These are phyloP conservation scores for Amiota minor DNA, from an alignment of 2,888 invertebrate species.

Conservation along the genomic window DNA sequence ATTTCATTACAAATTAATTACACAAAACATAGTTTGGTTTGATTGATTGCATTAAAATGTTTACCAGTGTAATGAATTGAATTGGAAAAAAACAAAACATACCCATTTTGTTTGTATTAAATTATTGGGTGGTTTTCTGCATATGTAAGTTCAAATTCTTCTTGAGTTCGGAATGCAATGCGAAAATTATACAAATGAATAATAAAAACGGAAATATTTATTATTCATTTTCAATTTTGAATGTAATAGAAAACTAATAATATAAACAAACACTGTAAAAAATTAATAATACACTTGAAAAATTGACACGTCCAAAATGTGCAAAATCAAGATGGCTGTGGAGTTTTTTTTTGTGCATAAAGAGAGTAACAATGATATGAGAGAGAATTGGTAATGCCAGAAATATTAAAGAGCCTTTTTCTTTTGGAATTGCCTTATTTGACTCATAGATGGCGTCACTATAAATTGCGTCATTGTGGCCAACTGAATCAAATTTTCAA, in stretches of 20 bases:
- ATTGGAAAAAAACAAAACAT: background rate
- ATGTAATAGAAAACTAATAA: background rate
- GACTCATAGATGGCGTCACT: background rate
- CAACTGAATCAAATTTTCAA: background rate
- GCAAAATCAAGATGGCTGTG: slow-evolving; percentile 21
- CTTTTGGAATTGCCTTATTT: background rate
- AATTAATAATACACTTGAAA: slow-evolving; percentile 54
- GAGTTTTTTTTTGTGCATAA: slow-evolving; percentile 41
- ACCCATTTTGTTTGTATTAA: slow-evolving; percentile 3
- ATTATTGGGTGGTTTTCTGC: background rate
- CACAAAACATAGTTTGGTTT: background rate
- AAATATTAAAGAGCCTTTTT: background rate
- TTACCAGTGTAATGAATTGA: slow-evolving; percentile 6
- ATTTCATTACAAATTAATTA: background rate
- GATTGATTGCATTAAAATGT: background rate
- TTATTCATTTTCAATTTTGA: too few relatives aligned
- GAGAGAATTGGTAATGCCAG: background rate
- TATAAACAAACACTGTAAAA: slow-evolving; percentile 57
- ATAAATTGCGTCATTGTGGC: background rate
- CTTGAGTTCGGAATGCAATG: background rate
- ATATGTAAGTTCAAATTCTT: too few relatives aligned
- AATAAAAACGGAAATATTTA: too few relatives aligned
- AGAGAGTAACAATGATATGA: slow-evolving; percentile 30
- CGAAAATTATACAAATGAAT: background rate
- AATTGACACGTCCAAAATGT: slow-evolving; percentile 38